Conservation (phyloP, 2,113 vertebrate species). For the Mesitornis unicolor region DNA sequence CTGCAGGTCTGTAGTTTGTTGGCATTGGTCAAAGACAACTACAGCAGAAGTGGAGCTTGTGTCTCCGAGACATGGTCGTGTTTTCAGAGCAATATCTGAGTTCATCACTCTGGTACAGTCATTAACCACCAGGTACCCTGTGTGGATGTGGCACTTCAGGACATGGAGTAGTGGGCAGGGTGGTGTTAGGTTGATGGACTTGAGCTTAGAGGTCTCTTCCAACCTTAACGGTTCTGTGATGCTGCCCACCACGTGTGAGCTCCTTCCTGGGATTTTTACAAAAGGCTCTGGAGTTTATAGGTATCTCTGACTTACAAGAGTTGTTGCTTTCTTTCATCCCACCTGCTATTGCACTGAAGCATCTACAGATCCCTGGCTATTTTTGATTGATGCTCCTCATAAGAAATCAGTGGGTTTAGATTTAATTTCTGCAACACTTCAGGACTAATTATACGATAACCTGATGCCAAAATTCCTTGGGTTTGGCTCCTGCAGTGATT, state of each 20-base stretch:
- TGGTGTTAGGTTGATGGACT: too few species aligned
- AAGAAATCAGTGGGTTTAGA: neutral
- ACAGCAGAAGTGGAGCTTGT: neutral
- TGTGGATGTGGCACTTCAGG: too few species aligned
- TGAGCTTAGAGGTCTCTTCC: too few species aligned
- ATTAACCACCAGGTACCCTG: neutral
- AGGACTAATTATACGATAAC: neutral
- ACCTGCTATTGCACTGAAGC: neutral
- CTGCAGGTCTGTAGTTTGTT: neutral
- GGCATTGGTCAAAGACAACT: neutral
- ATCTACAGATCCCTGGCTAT: neutral
- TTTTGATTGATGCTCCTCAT: neutral
- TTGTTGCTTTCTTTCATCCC: neutral
- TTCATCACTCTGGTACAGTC: neutral
- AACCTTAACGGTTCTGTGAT: too few species aligned
- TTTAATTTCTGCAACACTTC: neutral
- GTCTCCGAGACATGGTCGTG: accelerated
- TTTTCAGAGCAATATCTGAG: neutral
- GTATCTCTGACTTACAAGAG: neutral
- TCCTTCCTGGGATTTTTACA: neutral
- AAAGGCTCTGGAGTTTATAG: neutral
- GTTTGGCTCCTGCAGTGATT: neutral
- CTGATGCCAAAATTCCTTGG: neutral
- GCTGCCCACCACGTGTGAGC: accelerated
- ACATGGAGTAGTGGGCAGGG: too few species aligned